A percentile compares a stretch with the other conserved stretches of the same genome.
Evolutionary conservation across 2,113 vertebrate genomes (phyloP).

Genomic region (Prolemur simus): DNA sequence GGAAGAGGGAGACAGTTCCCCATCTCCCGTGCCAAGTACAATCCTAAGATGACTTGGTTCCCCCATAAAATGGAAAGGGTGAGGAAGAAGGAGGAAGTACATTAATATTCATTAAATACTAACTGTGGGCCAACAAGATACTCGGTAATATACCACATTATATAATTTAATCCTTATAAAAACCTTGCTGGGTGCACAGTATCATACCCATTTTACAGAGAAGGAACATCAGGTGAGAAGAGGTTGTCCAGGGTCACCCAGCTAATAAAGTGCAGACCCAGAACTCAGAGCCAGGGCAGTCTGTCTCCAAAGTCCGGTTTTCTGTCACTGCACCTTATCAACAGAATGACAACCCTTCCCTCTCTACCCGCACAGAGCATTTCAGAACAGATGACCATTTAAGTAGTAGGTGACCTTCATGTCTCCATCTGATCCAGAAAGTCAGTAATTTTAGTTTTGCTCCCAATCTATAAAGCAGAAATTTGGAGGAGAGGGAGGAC

Average conservation of each 20-base stretch:
- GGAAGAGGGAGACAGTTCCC: not conserved
- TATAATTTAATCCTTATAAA: not conserved
- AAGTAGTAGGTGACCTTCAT: not conserved
- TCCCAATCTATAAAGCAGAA: not conserved
- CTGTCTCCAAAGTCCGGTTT: not conserved
- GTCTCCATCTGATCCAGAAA: not conserved
- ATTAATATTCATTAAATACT: not conserved
- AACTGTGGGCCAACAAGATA: not conserved
- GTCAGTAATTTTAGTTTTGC: not conserved
- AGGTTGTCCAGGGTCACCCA: not conserved
- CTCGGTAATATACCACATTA: not conserved
- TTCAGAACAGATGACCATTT: not conserved
- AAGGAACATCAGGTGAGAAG: not conserved
- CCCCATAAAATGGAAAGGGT: not conserved
- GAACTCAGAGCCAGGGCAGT: not conserved
- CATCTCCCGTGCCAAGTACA: not conserved
- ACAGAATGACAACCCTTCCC: too few species aligned
- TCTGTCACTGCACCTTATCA: too few species aligned
- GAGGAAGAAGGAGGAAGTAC: not conserved
- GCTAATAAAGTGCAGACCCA: not conserved
- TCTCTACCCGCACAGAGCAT: not conserved
- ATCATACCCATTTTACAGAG: not conserved
- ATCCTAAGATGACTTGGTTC: not conserved
- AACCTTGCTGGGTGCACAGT: rapidly evolving
- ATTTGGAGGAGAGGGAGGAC: not conserved